Evolutionary conservation across 2,113 vertebrate species (phyloP), one percentile per base, ranked within the genome.

Genomic region (Acanthochromis polyacanthus): DNA sequence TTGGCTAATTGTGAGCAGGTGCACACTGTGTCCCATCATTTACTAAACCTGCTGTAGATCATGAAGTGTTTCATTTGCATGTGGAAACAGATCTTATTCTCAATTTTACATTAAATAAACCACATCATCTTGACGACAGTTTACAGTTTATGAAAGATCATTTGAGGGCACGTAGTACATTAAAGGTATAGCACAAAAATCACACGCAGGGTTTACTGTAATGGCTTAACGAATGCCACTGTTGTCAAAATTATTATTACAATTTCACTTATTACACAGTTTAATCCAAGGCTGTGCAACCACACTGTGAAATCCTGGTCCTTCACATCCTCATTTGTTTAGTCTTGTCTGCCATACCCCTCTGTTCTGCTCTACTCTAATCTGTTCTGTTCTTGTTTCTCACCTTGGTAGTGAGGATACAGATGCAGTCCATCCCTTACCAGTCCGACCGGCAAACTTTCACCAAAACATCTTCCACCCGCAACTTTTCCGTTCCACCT

Each of bases 341-440:
- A 43, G n/a, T 23, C 32, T 32, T 52, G 8, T 53, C 46, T 50
- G 12, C 45, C 45, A 16, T 16, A 10, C 46, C 15, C 17, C 32
- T 36, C 32, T 36, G 32, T 2, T 57, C 50, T 28, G 14, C 20
- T 10, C 61, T 75, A 6, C 19, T 77, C 7, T 45, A 64, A 46
- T 25, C 25, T 25, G 30, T 6, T 5, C 10, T 25, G 23, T 46
- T 65, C 2, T 20, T 19, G 4, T 43, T 51, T 81, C 91, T 91
- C 86, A 93, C 92, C 92, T 92, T 91, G 36, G 92, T 91, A 70
- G 87, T 92, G 80, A 93, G 87, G 88, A 93, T 93, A 68, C 92
- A 93, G 81, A 93, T 91, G 81, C 92, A 93, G 28, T 93, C 91
- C 92, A 93, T 93, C 71, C 25, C 80, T 89, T 79, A 61, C 53